Conservation (phyloP, 2,888 invertebrate species). For the Clunio marinus region DNA sequence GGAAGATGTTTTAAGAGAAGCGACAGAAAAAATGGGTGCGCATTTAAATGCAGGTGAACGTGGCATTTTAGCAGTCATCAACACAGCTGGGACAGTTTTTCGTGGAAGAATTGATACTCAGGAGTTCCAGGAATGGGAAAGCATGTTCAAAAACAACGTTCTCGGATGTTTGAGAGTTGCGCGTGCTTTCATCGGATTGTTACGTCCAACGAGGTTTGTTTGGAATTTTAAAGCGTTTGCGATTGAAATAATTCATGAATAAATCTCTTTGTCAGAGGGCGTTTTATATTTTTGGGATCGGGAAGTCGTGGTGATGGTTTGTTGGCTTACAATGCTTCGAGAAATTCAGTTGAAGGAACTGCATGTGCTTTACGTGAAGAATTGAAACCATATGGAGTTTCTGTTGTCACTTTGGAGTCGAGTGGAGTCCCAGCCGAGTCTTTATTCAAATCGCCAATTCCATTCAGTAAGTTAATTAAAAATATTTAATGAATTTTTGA, state of each 20-base stretch:
- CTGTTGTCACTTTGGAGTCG: slow-evolving; percentile 71
- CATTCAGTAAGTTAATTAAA: slow-evolving; percentile 49
- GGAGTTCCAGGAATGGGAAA: slow-evolving; percentile 60
- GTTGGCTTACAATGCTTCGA: slow-evolving; percentile 58
- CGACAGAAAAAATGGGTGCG: slow-evolving; percentile 71
- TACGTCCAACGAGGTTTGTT: slow-evolving; percentile 55
- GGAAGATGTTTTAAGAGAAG: slow-evolving; percentile 74
- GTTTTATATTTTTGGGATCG: slow-evolving; percentile 64
- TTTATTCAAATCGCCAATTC: slow-evolving; percentile 62
- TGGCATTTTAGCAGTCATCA: slow-evolving; percentile 77
- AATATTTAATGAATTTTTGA: neutral
- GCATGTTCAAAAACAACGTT: slow-evolving; percentile 65
- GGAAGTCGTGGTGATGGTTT: slow-evolving; percentile 53
- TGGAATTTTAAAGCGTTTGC: neutral
- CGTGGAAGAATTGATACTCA: slow-evolving; percentile 66
- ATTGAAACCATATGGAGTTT: slow-evolving; percentile 64
- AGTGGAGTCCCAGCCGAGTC: slow-evolving; percentile 62
- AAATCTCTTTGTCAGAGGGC: slow-evolving; percentile 50
- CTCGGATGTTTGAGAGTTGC: slow-evolving; percentile 70
- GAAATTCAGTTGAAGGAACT: slow-evolving; percentile 76
- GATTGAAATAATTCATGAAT: neutral
- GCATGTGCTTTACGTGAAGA: slow-evolving; percentile 68
- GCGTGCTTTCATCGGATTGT: slow-evolving; percentile 67
- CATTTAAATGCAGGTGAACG: slow-evolving; percentile 79
- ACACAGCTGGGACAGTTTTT: slow-evolving; percentile 73